Conservation (phyloP, 1,140 invertebrate species). For the Aphis craccivora region DNA sequence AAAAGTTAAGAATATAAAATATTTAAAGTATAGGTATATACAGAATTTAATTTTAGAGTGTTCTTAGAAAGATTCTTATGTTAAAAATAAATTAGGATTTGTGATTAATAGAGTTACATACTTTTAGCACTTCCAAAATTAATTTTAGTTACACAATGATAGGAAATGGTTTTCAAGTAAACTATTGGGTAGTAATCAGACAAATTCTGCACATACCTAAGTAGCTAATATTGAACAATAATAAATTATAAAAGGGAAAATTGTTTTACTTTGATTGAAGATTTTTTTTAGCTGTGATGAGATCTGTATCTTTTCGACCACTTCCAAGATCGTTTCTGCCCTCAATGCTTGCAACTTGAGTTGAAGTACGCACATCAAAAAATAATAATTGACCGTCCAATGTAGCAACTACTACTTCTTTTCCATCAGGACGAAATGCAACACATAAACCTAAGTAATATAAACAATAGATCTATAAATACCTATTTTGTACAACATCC, state of each 20-base stretch:
- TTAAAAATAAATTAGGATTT: too few species aligned
- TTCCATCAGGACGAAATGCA: slow-evolving; percentile 85
- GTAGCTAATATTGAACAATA: neutral
- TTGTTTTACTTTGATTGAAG: slow-evolving; percentile 81
- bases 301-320: slow-evolving; percentile 81
- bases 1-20: neutral
- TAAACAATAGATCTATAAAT: slow-evolving; percentile 44
- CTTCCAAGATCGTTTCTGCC: slow-evolving; percentile 88
- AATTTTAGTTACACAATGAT: neutral
- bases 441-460: slow-evolving; percentile 72
- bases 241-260: neutral
- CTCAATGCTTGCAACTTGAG: slow-evolving; percentile 82
- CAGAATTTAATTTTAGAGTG: neutral
- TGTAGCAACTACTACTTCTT: slow-evolving; percentile 90
- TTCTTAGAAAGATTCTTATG: neutral
- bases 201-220: neutral
- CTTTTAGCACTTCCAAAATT: neutral
- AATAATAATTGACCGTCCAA: slow-evolving; percentile 88
- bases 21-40: neutral
- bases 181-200: neutral
- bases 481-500: neutral
- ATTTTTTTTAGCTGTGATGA: slow-evolving; percentile 86
- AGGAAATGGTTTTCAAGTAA: neutral
- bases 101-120: neutral
- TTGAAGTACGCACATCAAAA: slow-evolving; percentile 77